Base-by-base conservation (phyloP, 2,888 invertebrate genomes). In the Ophion slaviceki region DNA sequence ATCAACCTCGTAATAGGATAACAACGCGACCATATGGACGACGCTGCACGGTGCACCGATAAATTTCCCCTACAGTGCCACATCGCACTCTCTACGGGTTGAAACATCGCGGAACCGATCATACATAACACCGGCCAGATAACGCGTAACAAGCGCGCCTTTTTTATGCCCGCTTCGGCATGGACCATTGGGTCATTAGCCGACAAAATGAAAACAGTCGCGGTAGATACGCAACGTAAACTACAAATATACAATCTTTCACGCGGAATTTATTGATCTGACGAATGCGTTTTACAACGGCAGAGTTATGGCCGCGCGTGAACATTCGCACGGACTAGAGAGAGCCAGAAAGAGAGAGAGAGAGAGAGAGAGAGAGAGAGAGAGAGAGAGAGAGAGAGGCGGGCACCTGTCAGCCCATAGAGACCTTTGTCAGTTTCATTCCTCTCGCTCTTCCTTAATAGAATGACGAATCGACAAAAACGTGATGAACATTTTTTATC, bases 51-150 rank as follows among this genome's bases (percentile, higher is more conserved):
- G 28, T 14, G 53, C 53, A 61, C 6, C 40, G n/a, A 68, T 36
- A 78, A 45, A 68, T 61, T 78, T 40, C 10, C 45, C 45, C 45
- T 40, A 24, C 57, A 57, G 57, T 47, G 17, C 17, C n/a, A 71
- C 28, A 17, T n/a, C 47, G 20, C 70, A 11, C 53, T 32, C 53
- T 53, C 57, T 59, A 7, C 57, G 86, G 88, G 88, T 90, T 89
- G 90, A 91, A 92, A 92, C 91, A 91, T 90, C 90, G 89, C 88
- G 87, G 87, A 61, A 71, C 47, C 89, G 90, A 91, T 91, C 90
- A 89, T 90, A 90, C 91, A 14, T 14, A 91, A 91, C 88, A 88
- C 88, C 89, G 88, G 88, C 89, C 91, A 91, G 90, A 92, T 91
- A 92, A 92, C 91, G 90, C 89, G 90, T 88, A 90, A 90, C 87